Base-by-base conservation (phyloP, 2,888 invertebrate genomes). In the Netelia fuscicornis region DNA sequence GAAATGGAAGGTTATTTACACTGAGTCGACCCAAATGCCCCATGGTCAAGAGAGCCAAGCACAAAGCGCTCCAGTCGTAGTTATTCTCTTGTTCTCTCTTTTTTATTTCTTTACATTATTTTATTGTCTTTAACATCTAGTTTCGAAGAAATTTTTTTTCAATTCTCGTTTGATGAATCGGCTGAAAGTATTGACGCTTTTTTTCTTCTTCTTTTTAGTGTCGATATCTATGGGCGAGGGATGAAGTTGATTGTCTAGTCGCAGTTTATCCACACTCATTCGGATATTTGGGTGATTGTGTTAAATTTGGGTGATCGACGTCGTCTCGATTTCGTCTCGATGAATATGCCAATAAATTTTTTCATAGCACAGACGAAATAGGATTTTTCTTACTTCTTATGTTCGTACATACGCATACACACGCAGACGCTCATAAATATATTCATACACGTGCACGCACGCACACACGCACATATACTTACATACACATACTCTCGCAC, bases 1-100 rank as follows among this genome's bases (percentile, higher is more conserved):
- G 64, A 94, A 96, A 96, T 93, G 90, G 91, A 93, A 93, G 90
- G 91, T 93, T 93, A 93, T 89, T 93, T 90, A 90, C 91, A 92
- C 92, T 93, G 91, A 93, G 92, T 92, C 92, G 93, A 90, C 93
- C 92, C 75, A 44, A 72, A 81, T 37, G 37, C 37, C 30, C 56
- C 68, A 20, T 20, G 88, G 90, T 89, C 89, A 88, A 83, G 80
- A 86, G 82, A 85, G 79, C 86, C 84, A 83, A 81, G 78, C 85
- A 81, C 37, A 37, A 37, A 37, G 37, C 80, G 86, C 90, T 89
- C 88, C 87, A 87, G 87, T 84, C 86, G 80, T 88, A 78, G 79
- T 85, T 84, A 20, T 82, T 77, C 81, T 74, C 84, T 23, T 74
- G n/a, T 58, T 17, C 42, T 54, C 60, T 56, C 30, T 60, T 52